Conservation (phyloP, 1,140 invertebrate genomes). For the Bombus terrestris region DNA sequence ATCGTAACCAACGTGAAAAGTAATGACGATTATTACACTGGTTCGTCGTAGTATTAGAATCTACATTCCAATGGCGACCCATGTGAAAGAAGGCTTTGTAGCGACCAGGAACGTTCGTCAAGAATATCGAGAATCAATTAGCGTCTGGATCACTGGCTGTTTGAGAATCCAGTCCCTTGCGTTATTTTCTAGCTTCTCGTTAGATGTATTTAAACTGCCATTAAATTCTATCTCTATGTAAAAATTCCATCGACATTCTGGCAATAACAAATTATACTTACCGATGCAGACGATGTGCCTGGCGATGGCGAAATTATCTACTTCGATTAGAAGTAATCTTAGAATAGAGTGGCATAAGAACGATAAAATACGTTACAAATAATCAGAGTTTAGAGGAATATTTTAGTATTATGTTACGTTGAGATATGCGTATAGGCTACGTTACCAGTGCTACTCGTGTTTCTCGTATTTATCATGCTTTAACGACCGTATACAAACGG, state of each 20-base stretch:
- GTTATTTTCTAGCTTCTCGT: background rate
- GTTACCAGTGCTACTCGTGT: background rate
- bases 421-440: background rate
- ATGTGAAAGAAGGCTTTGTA: slow-evolving; percentile 14
- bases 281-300: background rate
- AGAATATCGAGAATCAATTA: background rate
- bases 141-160: background rate
- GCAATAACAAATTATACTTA: too few relatives aligned
- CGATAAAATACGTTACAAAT: background rate
- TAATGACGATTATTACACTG: background rate
- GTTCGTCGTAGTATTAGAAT: background rate
- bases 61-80: background rate
- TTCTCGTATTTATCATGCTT: slow-evolving; percentile 3
- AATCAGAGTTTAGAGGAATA: background rate
- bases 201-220: too few relatives aligned
- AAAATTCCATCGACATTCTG: too few relatives aligned
- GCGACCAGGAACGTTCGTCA: background rate
- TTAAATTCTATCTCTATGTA: too few relatives aligned
- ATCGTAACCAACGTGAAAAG: background rate
- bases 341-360: background rate
- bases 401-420: slow-evolving; percentile 1
- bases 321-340: background rate
- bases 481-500: background rate
- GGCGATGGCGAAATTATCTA: background rate
- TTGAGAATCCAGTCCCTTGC: background rate